Evolutionary conservation across 1,140 invertebrate species (phyloP).

Genomic region (Leptinotarsa defecta): DNA sequence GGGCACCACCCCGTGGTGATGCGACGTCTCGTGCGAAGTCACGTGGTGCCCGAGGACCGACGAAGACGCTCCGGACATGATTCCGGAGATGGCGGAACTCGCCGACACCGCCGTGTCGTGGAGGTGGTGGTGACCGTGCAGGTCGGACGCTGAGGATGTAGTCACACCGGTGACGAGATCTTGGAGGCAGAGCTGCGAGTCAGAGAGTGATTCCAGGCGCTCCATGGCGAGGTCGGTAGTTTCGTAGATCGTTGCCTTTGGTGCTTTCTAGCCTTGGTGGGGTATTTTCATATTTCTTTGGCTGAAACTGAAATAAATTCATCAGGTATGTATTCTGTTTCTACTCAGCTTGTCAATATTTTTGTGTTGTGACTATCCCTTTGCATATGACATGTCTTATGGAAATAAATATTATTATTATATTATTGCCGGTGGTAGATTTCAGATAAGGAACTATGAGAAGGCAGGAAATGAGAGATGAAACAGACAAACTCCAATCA

Average conservation of each 20-base stretch:
- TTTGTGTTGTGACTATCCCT: too few relatives aligned
- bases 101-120: conserved; percentile 67
- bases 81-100: conserved; percentile 67
- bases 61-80: conserved; percentile 65
- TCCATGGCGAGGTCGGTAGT: conserved; percentile 52
- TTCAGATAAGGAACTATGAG: too few relatives aligned
- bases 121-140: conserved; percentile 65
- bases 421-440: too few relatives aligned
- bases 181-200: conserved; percentile 72
- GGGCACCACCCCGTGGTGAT: conserved; percentile 53
- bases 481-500: too few relatives aligned
- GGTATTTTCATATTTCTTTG: conserved; percentile 23
- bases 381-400: too few relatives aligned
- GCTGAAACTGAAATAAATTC: conserved; percentile 17
- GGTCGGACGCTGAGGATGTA: conserved; percentile 56
- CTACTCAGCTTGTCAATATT: too few relatives aligned
- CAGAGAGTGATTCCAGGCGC: conserved; percentile 65
- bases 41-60: conserved; percentile 58
- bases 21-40: conserved; percentile 54
- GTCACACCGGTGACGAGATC: conserved; percentile 66
- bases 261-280: not conserved
- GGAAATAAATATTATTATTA: too few relatives aligned
- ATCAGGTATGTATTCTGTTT: too few relatives aligned
- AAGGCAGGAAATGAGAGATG: too few relatives aligned
- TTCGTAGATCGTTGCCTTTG: conserved; percentile 26